Evolutionary conservation across 2,113 vertebrate genomes (phyloP).

Genomic region (Cynopterus brachyotis): DNA sequence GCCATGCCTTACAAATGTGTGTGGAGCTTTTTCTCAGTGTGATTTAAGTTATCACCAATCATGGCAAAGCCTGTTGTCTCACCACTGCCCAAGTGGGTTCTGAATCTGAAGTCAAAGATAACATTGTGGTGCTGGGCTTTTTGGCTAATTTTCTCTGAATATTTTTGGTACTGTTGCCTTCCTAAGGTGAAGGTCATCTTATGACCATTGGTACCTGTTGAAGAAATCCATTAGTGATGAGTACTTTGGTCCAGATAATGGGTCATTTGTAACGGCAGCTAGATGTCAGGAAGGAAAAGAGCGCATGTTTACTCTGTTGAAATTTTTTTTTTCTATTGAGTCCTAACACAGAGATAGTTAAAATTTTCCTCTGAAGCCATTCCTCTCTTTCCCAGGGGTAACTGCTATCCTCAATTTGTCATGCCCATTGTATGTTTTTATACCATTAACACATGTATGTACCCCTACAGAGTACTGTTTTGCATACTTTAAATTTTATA

Average conservation of each 20-base stretch:
- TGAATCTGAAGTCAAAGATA: constrained; percentile 95
- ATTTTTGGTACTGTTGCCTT: constrained; percentile 94
- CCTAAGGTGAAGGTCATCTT: constrained; percentile 92
- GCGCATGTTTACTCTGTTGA: too few species aligned
- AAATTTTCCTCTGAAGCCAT: not conserved
- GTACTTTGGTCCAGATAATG: constrained; percentile 92
- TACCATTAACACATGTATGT: not conserved
- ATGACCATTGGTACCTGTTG: constrained; percentile 96
- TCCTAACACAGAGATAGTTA: not conserved
- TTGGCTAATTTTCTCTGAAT: constrained; percentile 94
- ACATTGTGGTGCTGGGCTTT: constrained; percentile 94
- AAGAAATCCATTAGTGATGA: constrained; percentile 94
- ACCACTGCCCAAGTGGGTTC: constrained; percentile 92
- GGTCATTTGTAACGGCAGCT: constrained; percentile 85
- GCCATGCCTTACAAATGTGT: constrained; percentile 93
- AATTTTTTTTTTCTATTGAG: not conserved
- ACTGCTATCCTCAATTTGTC: not conserved
- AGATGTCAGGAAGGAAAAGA: not conserved
- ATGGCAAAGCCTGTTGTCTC: constrained; percentile 94
- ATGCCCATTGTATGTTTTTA: not conserved
- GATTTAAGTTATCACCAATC: constrained; percentile 94
- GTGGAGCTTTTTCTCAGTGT: constrained; percentile 95
- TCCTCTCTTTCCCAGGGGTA: not conserved
- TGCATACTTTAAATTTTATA: not conserved
- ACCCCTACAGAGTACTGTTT: not conserved